Base-by-base conservation (phyloP, 2,888 invertebrate genomes). In the Drosophila nr. perissopoda region DNA sequence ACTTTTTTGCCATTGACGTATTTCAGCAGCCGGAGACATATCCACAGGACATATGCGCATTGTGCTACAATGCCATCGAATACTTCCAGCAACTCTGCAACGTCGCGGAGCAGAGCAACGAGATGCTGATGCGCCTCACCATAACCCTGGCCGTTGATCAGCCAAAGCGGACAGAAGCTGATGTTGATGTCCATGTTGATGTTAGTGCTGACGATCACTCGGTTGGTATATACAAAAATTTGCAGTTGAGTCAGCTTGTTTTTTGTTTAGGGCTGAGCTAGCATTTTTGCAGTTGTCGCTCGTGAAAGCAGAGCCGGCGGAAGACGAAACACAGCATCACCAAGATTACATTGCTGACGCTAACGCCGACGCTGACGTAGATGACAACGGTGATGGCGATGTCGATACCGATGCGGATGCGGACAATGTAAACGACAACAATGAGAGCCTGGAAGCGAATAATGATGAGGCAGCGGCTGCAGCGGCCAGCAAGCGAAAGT, bases 1-100 rank as follows among this genome's bases (percentile, higher is more conserved):
- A 77, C 31, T 83, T 85, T 53, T 88, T 92, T 29, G 80, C 83
- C 5, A 74, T 92, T 58, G 90, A 92, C 67, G 70, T 88, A 4
- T 54, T 76, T 31, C 78, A 84, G 63, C 82, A 90, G 33, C 70
- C 74, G 4, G 77, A 86, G 6, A 61, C 57, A 10, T 91, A 85
- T 56, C 91, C 91, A 0, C 84, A 87, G 34, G 67, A 81, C 5
- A 81, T 91, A 18, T 91, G 91, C 67, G 74, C 83, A 18, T 59
- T 87, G 51, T 91, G 91, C 58, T 91, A 88, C 66, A 81, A 82
- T 52, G 89, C 86, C n/a, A 52, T 91, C 13, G 71, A 79, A 21
- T 85, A 89, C n/a, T 90, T 91, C 52, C 84, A 88, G 49, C 79
- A 83, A 38, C 87, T 91, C 3, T 85, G 91, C 18, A 61, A 71